These are phyloP conservation scores for Oryzias melastigma DNA, from an alignment of 2,113 vertebrate species.

Conservation along the genomic window DNA sequence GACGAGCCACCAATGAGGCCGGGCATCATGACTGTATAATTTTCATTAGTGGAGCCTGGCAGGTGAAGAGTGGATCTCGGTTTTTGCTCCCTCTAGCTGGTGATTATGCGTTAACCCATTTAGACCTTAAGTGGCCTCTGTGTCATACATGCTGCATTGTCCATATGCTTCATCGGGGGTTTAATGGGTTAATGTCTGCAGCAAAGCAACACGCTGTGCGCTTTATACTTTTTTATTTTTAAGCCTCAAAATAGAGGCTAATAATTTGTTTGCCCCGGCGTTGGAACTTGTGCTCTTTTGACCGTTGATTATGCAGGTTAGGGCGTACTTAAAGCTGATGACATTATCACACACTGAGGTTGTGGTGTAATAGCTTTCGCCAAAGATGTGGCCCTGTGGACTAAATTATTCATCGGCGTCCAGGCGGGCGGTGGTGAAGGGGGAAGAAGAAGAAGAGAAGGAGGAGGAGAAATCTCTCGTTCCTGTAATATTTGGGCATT, in stretches of 20 bases:
- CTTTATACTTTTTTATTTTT: background rate
- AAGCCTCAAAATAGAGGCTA: conserved; percentile 30
- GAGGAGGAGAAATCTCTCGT: conserved; percentile 18
- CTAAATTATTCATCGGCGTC: conserved; percentile 70
- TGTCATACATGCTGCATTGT: too few relatives aligned
- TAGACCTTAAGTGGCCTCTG: too few relatives aligned
- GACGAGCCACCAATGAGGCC: conserved; percentile 32
- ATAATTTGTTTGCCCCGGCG: conserved; percentile 39
- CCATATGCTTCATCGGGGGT: too few relatives aligned
- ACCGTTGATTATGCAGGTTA: conserved; percentile 51
- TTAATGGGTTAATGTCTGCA: background rate
- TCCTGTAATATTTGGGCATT: conserved; percentile 69
- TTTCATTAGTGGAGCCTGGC: conserved; percentile 46
- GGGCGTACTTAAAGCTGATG: conserved; percentile 44
- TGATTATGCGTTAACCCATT: background rate
- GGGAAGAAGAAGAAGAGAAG: background rate
- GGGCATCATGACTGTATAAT: conserved; percentile 28
- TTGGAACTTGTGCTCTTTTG: conserved; percentile 27
- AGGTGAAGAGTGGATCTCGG: conserved; percentile 25
- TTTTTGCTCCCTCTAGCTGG: conserved; percentile 25
- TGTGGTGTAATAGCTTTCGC: conserved; percentile 61
- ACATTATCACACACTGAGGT: conserved; percentile 61
- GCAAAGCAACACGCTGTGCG: background rate
- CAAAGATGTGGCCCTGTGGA: conserved; percentile 48
- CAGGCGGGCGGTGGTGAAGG: background rate